Evolutionary conservation across 35 echinoderm and acorn worm species (phyloP), one percentile per base, ranked within the genome.

Genomic region (Ophioderma brevispina): DNA sequence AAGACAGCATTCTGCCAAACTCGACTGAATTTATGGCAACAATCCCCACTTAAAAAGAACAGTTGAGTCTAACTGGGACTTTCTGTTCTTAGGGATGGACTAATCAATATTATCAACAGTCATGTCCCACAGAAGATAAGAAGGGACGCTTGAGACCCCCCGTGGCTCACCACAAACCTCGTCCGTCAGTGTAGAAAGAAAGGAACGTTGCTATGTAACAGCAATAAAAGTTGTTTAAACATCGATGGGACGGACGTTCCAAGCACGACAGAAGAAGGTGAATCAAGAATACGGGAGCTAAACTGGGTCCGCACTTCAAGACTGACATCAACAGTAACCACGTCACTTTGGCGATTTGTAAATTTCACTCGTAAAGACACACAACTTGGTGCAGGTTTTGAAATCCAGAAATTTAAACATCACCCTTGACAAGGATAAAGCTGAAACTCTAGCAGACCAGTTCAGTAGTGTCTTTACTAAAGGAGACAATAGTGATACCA

Each of bases 101-200:
- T 82, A 13, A 82, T 38, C 8, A 39, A 39, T 1, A 37, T 82
- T 42, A 82, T 82, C 42, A 14, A 82, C 6, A 82, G n/a, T 6
- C 0, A 18, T 6, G 38, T 82, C 1, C 80, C 80, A 21, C 38
- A 40, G 42, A 82, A 82, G 42, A 46, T 82, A 6, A 33, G n/a
- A 41, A 17, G 80, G 28, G 38, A 38, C 13, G 23, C 21, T 6
- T 11, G 37, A 41, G 42, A 39, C 11, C 32, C 88, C 32, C 52
- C 88, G 6, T 90, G 88, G 88, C 49, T 90, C 42, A 8, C 88
- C 55, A 46, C 78, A 0, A 70, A 90, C 32, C 30, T 90, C 25
- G 79, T 43, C 31, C 40, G 52, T 8, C 37, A 40, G 28, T 70
- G 38, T 19, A 77, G 52, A 28, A 91, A 91, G 37, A 91, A 91